Percentiles rank a stretch among this genome's conserved stretches.
Evolutionary conservation across 2,113 vertebrate genomes (phyloP).

Genomic region (Brevimyrus niger): DNA sequence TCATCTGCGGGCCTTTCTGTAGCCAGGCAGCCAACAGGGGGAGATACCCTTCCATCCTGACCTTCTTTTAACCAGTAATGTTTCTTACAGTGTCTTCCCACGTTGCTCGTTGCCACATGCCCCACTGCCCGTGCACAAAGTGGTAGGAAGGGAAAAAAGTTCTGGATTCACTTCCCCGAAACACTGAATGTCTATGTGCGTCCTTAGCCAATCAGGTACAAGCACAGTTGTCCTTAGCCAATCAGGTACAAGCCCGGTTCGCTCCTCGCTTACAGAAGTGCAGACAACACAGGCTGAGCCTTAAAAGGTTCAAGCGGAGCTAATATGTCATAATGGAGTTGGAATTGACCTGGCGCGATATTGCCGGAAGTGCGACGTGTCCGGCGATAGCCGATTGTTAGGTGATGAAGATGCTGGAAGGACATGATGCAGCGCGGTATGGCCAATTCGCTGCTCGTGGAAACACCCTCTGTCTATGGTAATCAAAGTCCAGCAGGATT

Average conservation of each 20-base stretch:
- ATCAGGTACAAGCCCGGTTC: neutral
- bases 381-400: neutral
- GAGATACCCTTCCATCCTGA: neutral
- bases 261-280: neutral
- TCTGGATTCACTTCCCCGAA: neutral
- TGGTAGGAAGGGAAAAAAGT: neutral
- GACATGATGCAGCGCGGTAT: neutral
- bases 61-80: neutral
- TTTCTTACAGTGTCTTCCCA: neutral
- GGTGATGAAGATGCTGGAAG: neutral
- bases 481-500: neutral
- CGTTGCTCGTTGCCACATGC: neutral
- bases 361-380: neutral
- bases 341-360: neutral
- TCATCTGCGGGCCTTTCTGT: neutral
- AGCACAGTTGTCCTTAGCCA: neutral
- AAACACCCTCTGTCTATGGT: neutral
- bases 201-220: neutral
- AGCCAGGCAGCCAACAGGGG: neutral
- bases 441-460: neutral
- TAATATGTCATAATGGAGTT: neutral
- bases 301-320: neutral
- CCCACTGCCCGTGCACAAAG: neutral
- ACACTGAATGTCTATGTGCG: neutral
- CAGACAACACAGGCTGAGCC: neutral